phyloP scores from a whole-genome alignment of 2,113 vertebrate genomes.

The Datnioides undecimradiatus region DNA sequence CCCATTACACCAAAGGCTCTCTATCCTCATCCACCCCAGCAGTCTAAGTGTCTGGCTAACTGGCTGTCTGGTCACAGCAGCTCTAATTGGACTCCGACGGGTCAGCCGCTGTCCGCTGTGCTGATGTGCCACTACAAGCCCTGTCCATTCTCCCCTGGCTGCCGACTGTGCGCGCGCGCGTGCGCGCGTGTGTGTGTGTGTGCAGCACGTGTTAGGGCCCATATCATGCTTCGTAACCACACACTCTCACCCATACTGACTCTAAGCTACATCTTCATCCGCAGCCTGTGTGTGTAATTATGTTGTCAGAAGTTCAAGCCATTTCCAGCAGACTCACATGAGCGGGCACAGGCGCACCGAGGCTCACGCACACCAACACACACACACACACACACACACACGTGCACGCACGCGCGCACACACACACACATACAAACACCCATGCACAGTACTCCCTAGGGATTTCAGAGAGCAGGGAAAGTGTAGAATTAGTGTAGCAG shows the following conservation, averaged over 20 bases:
- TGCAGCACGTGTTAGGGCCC: slow-evolving; percentile 6
- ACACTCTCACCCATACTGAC: slow-evolving; percentile 64
- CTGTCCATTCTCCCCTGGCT: slow-evolving; percentile 33
- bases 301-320: slow-evolving; percentile 72
- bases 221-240: slow-evolving; percentile 71
- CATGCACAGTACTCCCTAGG: slow-evolving; percentile 28
- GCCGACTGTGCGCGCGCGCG: slow-evolving; percentile 10
- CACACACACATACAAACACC: slow-evolving; percentile 18
- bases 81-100: slow-evolving; percentile 77
- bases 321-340: slow-evolving; percentile 59
- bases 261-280: slow-evolving; percentile 73
- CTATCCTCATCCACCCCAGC: slow-evolving; percentile 55
- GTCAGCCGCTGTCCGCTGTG: slow-evolving; percentile 71
- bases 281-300: slow-evolving; percentile 71
- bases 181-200: slow-evolving; percentile 18
- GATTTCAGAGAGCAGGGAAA: slow-evolving; percentile 50
- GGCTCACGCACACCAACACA: slow-evolving; percentile 2
- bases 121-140: slow-evolving; percentile 63
- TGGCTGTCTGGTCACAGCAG: slow-evolving; percentile 68
- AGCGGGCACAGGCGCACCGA: slow-evolving; percentile 18
- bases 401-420: slow-evolving; percentile 16
- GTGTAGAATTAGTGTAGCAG: slow-evolving; percentile 54
- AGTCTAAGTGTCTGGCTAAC: slow-evolving; percentile 58
- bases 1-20: slow-evolving; percentile 55
- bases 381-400: slow-evolving; percentile 32